A percentile compares a stretch with the other conserved stretches of the same genome.
These are phyloP conservation scores for Antechinus stuartii DNA, from an alignment of 2,113 vertebrate species.

Conservation along the genomic window DNA sequence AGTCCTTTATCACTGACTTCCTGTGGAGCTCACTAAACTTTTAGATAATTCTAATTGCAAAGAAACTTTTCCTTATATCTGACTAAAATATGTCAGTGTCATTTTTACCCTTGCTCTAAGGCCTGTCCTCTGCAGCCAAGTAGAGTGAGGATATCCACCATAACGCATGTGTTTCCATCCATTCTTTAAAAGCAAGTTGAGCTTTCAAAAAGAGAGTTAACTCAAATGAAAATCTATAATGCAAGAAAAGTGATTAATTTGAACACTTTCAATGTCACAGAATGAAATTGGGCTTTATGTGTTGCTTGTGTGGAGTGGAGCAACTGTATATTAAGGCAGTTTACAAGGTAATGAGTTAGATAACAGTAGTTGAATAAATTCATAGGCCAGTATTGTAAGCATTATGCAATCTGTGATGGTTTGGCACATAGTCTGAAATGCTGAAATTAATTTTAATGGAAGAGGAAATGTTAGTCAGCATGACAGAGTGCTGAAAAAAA, in stretches of 20 bases:
- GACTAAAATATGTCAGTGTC: background rate
- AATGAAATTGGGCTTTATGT: background rate
- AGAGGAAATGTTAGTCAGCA: background rate
- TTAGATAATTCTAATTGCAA: background rate
- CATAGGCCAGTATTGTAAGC: conserved; percentile 15
- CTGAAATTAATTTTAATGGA: conserved; percentile 47
- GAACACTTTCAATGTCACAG: background rate
- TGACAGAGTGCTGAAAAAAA: background rate
- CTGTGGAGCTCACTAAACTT: background rate
- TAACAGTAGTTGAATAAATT: background rate
- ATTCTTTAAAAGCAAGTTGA: background rate
- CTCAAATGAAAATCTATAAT: background rate
- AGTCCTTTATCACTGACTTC: background rate
- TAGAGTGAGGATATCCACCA: background rate
- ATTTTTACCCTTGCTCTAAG: background rate
- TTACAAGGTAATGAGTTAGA: conserved; percentile 42
- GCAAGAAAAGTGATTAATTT: background rate
- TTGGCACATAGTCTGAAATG: rapidly evolving
- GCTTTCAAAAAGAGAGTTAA: conserved; percentile 4
- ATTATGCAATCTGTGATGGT: background rate
- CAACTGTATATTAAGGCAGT: conserved; percentile 28
- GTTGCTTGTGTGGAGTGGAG: rapidly evolving
- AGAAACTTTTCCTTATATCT: background rate
- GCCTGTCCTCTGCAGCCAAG: background rate
- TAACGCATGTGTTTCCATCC: background rate